Base-by-base conservation (phyloP, 1,140 invertebrate species). In the Callitettix versicolor region DNA sequence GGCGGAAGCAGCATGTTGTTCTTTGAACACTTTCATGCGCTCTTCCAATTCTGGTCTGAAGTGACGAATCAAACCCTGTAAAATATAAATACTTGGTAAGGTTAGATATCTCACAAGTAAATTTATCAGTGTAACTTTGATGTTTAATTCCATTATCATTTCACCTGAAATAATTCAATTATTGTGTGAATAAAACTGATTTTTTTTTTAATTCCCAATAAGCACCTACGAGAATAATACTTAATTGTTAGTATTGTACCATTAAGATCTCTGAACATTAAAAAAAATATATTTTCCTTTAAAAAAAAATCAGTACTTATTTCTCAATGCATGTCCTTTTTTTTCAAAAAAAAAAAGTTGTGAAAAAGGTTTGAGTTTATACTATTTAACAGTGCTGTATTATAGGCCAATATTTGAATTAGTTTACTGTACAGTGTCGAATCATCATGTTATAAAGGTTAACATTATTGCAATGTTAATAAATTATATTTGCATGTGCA, bases 11-110 rank as follows among this genome's bases (percentile, higher is more conserved):
- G 48, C 49, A 9, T 56, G 12, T 24, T 66, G 30, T 53, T 69
- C 60, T 18, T 78, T 71, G 62, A 76, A 80, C 34, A 73, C 75
- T 51, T 73, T 71, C 74, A 94, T 91, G 58, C 91, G 77, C 17
- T 76, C 76, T 67, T 97, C 90, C 42, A 99, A 77, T 71, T 93
- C 91, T 2, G 95, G 95, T 66, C 95, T 78, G 73, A 98, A 99
- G 70, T 99, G 96, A 44, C 96, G 80, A 67, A 99, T 98, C 6
- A 99, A 74, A 43, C 95, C 85, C 80, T 84, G 64, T 47, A 64
- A 60, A 47, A 49, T 54, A 58, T 55, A 57, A 61, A 55, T 24
- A 50, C 26, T 43, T 30, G 26, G 33, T n/a, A 17, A n/a, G 20
- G 11, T 26, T 11, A 17, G 7, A 38, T 30, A 15, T 20, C 33